These are phyloP conservation scores for Drosophila albomicans DNA, from an alignment of 1,140 invertebrate genomes.

Conservation along the genomic window DNA sequence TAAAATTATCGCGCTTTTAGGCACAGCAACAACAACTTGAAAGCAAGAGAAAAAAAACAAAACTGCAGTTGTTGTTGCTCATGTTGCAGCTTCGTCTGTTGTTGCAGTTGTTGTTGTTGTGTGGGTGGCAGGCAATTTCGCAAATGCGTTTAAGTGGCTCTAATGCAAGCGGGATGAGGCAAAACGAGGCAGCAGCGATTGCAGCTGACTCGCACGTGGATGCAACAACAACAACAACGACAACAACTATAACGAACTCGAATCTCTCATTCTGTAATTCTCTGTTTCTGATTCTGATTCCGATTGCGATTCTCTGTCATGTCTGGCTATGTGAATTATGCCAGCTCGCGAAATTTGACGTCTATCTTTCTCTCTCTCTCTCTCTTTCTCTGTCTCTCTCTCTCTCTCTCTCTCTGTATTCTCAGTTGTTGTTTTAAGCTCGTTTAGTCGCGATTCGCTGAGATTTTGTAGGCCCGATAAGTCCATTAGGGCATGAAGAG, in stretches of 20 bases:
- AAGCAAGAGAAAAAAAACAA: constrained; percentile 5
- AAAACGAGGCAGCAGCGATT: background rate
- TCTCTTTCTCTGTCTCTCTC: constrained; percentile 3
- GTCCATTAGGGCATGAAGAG: constrained; percentile 55
- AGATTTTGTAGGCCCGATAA: constrained; percentile 67
- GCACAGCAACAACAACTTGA: constrained; percentile 15
- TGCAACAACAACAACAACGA: constrained; percentile 40
- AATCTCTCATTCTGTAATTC: background rate
- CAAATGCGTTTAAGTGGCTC: constrained; percentile 80
- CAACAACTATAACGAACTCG: background rate
- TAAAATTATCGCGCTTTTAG: constrained; percentile 71
- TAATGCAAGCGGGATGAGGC: constrained; percentile 76
- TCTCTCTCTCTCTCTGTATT: constrained; percentile 2
- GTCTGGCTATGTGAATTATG: constrained; percentile 52
- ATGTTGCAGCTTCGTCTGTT: background rate
- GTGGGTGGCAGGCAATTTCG: constrained; percentile 79
- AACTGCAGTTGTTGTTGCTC: constrained; percentile 17
- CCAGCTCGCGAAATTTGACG: constrained; percentile 18
- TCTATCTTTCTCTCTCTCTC: constrained; percentile 7
- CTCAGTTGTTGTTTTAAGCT: constrained; percentile 27
- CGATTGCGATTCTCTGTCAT: constrained; percentile 6
- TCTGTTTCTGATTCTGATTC: constrained; percentile 4
- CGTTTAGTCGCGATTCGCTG: constrained; percentile 61
- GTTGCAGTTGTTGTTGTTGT: constrained; percentile 43
- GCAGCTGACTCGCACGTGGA: constrained; percentile 63